Conservation (phyloP, 2,888 invertebrate genomes). For the Leptinotarsa haldemani region DNA sequence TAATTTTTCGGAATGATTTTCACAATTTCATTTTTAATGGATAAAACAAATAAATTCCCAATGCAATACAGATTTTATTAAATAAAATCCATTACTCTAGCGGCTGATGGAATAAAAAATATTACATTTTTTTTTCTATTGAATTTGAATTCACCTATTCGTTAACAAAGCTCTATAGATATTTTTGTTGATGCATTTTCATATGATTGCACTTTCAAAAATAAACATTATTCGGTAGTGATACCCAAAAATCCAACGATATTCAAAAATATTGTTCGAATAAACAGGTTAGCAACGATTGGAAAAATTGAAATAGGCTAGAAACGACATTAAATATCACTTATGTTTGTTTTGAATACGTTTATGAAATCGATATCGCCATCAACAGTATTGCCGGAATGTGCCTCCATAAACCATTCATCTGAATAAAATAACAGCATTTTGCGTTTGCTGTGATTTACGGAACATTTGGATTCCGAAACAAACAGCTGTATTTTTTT, state of each 20-base stretch:
- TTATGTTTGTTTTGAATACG: constrained; percentile 22
- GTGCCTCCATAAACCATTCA: neutral
- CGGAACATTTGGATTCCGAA: neutral
- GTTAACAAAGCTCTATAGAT: neutral
- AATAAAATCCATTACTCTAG: neutral
- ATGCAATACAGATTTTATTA: neutral
- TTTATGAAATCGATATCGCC: constrained; percentile 22
- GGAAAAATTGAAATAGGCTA: constrained; percentile 12
- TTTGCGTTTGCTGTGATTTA: neutral
- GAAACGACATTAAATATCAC: constrained; percentile 24
- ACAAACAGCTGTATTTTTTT: neutral
- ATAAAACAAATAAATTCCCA: neutral
- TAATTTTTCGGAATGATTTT: neutral
- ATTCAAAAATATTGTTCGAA: neutral
- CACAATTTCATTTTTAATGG: neutral
- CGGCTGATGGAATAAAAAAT: neutral
- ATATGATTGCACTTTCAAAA: neutral
- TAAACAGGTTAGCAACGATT: constrained; percentile 11
- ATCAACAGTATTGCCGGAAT: constrained; percentile 12
- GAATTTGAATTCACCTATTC: neutral
- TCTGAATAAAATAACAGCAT: constrained; percentile 1
- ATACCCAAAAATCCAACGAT: neutral
- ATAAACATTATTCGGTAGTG: neutral
- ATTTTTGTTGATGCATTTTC: neutral
- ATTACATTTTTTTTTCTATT: neutral